Base-by-base conservation (phyloP, 2,113 vertebrate genomes). In the Reinhardtius hippoglossoides region DNA sequence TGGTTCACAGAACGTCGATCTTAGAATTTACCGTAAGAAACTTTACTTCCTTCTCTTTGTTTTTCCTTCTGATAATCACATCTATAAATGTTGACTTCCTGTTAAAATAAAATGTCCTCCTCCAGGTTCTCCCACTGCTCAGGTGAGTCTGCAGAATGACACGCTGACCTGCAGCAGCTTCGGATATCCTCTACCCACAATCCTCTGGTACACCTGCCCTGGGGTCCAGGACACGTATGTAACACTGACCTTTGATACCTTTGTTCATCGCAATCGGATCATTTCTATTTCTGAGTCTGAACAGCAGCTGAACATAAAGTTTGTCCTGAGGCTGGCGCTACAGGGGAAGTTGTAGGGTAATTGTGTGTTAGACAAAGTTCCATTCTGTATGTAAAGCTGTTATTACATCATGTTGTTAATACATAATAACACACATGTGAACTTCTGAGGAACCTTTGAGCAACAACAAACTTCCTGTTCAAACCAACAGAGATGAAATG, bases 121-220 rank as follows among this genome's bases (percentile, higher is more conserved):
- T 64, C 23, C 80, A 95, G 94, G 89, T 48, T 80, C 90, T 37
- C 93, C 94, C 0, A 74, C 10, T 0, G 77, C 80, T 2, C 3
- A 12, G 0, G 10, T 95, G n/a, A 76, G 20, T 13, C 57, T 42
- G 76, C 26, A 81, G 12, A 92, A 93, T 4, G 9, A 72, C 5
- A 78, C 67, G 4, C 56, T 94, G 50, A 88, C 77, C 15, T 99
- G 98, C 78, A 27, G 3, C 1, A 93, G 92, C 73, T 87, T 85
- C 0, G 96, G 96, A 55, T 96, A 95, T 72, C 97, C 97, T 10
- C 73, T 54, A 48, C 96, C 97, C 4, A 90, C 24, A 4, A 84
- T 98, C 26, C 84, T 87, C 20, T 99, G 96, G 97, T 87, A 92
- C 77, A 90, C 65, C 74, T 97, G 97, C 72, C 58, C 84, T 0